Base-by-base conservation (phyloP, 2,113 vertebrate genomes). In the Phocoena phocoena region DNA sequence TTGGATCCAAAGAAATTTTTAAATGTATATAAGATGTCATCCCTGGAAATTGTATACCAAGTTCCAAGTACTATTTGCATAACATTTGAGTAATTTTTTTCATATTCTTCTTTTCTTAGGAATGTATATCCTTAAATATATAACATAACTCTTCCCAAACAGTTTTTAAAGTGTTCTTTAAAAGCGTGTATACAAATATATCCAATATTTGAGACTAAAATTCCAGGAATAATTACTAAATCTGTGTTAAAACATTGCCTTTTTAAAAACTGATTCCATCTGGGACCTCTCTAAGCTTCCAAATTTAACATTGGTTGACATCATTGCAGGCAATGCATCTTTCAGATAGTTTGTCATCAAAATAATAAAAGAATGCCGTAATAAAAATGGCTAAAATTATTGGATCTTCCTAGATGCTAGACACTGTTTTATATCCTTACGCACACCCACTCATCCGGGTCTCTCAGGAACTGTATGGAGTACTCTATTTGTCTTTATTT, bases 371-470 rank as follows among this genome's bases (percentile, higher is more conserved):
- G 50, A 53, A 53, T 53, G 50, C 50, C 50, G 17, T 1, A 53
- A 53, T 17, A 53, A 53, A 53, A 53, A 53, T 53, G 50, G 50
- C 50, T 53, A 17, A 5, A 53, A 53, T 53, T 6, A 53, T 53
- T 62, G 77, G 53, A 53, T 6, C 50, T 80, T 23, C 13, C 79
- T 38, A n/a, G 25, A 17, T 8, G 77, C 53, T 14, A 0, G 23
- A 7, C 8, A 0, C 17, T 3, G 18, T 50, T 18, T 28, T 1
- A 15, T 15, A 12, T 3, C 74, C 31, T 80, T 7, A 25, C 3
- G 1, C 0, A 7, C 33, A 2, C 23, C 0, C 1, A 62, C 2
- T 15, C 67, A n/a, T 20, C 33, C 0, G 15, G 23, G 26, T 25
- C n/a, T 25, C 13, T 60, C 53, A 18, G 23, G 8, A 38, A 36